Base-by-base conservation (phyloP, 2,888 invertebrate species). In the Heteromyza rotundicornis region DNA sequence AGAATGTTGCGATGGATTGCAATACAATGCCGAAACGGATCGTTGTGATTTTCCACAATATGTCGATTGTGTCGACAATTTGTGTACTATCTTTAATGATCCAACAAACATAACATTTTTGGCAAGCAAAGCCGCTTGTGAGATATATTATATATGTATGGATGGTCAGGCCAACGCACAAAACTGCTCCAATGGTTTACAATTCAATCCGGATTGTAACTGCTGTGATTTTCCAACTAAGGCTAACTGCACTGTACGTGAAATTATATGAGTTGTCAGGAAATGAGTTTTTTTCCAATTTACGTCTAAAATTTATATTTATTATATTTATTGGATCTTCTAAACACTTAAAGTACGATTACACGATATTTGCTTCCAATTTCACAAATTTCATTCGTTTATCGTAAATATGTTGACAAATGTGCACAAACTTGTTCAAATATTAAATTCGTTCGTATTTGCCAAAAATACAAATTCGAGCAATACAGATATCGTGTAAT, bases 1-100 rank as follows among this genome's bases (percentile, higher is more conserved):
- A 2, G 58, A 74, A 49, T 82, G 81, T 53, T 27, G 62, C 27
- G 74, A 76, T 59, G 75, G 77, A 2, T 67, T 81, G 8, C 82
- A 81, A 35, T 81, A 75, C 58, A 82, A 81, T 64, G 54, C 68
- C 3, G 60, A 65, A 14, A 80, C 76, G 2, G 75, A 77, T 71
- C 81, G 81, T 36, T 81, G 81, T 56, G 82, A 81, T 64, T 78
- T 60, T 54, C 73, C 81, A 0, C 70, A 76, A 53, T 73, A 69
- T 63, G 82, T 82, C 7, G 80, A 82, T 64, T 81, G 81, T 60
- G 72, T 70, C 32, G 73, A 75, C 17, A 75, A 81, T 61, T 57
- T 79, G 36, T 81, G 80, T 50, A 68, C 70, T 16, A 68, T 72
- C 7, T 59, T 74, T 27, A 79, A 79, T 69, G 65, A 78, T 64